Conservation (phyloP, 2,113 vertebrate species). For the Theristicus caerulescens region DNA sequence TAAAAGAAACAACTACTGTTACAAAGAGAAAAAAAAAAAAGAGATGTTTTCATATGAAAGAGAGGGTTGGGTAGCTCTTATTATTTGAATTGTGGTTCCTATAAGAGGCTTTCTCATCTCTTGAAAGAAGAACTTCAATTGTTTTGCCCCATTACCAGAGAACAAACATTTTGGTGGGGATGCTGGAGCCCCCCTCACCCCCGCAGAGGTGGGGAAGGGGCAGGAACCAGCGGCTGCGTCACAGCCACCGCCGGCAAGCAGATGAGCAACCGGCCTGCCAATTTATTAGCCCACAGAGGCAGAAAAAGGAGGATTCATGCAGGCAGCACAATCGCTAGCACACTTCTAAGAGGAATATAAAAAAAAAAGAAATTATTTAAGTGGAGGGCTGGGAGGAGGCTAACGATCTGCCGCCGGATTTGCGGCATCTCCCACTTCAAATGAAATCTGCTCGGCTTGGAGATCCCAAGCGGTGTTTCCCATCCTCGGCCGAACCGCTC, state of each 20-base stretch:
- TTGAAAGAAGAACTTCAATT: neutral
- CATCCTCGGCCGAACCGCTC: neutral
- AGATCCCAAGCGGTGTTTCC: neutral
- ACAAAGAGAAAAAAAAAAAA: neutral
- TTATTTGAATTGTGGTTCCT: neutral
- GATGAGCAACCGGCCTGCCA: neutral
- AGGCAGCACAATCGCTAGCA: neutral
- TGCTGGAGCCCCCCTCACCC: neutral
- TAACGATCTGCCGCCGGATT: neutral
- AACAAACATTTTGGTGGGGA: neutral
- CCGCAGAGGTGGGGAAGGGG: neutral
- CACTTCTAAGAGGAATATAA: neutral
- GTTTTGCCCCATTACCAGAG: neutral
- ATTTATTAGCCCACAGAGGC: neutral
- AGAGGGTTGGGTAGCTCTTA: neutral
- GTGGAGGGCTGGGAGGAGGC: neutral
- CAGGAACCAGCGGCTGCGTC: neutral
- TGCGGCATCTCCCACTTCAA: neutral
- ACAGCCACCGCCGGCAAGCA: neutral
- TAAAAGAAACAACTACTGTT: neutral
- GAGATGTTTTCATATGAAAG: neutral
- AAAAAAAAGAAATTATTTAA: rapidly evolving
- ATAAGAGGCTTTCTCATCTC: neutral
- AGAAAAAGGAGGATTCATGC: neutral
- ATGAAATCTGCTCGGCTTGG: neutral